phyloP scores from a whole-genome alignment of 2,888 invertebrate genomes.

The Cacoxenus indagator region DNA sequence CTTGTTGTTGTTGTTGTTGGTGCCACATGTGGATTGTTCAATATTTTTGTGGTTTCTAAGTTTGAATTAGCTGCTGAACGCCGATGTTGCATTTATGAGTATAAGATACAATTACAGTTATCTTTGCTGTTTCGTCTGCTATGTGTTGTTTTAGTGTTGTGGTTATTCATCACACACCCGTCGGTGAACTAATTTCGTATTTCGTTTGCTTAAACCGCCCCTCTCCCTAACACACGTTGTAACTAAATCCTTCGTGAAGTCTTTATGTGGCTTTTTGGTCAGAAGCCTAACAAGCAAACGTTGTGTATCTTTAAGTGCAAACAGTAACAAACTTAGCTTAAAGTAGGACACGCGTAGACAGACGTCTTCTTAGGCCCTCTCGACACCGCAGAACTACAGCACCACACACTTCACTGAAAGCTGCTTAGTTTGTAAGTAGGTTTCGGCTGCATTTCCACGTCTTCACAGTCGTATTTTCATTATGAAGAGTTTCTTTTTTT shows the following conservation, averaged over 20 bases:
- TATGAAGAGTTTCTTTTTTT: neutral
- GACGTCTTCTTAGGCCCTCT: neutral
- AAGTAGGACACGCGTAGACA: constrained; percentile 49
- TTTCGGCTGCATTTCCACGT: constrained; percentile 15
- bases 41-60: constrained; percentile 51
- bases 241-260: constrained; percentile 49
- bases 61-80: constrained; percentile 40
- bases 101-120: constrained; percentile 57
- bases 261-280: constrained; percentile 57
- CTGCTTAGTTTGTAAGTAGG: constrained; percentile 15
- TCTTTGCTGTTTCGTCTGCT: constrained; percentile 29
- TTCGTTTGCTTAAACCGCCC: neutral
- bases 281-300: constrained; percentile 54
- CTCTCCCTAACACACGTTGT: constrained; percentile 34
- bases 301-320: constrained; percentile 33
- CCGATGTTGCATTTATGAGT: constrained; percentile 34
- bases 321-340: constrained; percentile 16
- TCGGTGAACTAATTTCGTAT: too few relatives aligned
- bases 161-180: constrained; percentile 25
- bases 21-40: neutral
- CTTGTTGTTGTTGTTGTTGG: neutral
- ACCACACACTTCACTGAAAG: neutral
- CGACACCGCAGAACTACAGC: neutral
- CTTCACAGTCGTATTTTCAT: neutral
- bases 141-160: too few relatives aligned